Base-by-base conservation (phyloP, 2,888 invertebrate genomes). In the Gandaritis pyraliata region DNA sequence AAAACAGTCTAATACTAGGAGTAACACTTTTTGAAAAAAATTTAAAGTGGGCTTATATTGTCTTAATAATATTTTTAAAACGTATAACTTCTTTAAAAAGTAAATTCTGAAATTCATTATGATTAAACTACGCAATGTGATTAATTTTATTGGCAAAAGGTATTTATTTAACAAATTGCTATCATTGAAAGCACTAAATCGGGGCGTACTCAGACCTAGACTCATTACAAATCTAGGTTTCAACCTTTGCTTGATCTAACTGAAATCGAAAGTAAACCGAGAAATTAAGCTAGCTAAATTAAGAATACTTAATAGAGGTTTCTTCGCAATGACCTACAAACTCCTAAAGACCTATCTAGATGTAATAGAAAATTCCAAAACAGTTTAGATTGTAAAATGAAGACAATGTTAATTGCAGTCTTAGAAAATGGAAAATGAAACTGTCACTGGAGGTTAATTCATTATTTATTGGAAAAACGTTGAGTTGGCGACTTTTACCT, bases 141-240 rank as follows among this genome's bases (percentile, higher is more conserved):
- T 1, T 15, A 15, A 41, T 23, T 3, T 23, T 23, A 23, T 23
- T 15, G 8, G 7, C 41, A 41, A 41, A 39, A 15, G 7, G 13
- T 41, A 41, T 8, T 45, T 1, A 43, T n/a, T n/a, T n/a, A n/a
- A n/a, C n/a, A 10, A 2, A 18, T 18, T n/a, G n/a, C 69, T 71
- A 81, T 80, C 77, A 72, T 59, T 67, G n/a, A 65, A 67, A 71
- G 54, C 60, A 66, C 58, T 49, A 51, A 64, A 50, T 61, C 48
- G 30, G 23, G 65, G 41, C 46, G 59, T 23, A 23, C 23, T 6
- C 6, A 23, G 23, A 3, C 3, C 5, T 60, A 60, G 61, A 49
- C 61, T 63, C 70, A 64, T 68, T 70, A 66, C 56, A 68, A 54
- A 62, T 52, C 66, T 65, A 49, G 58, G 54, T 54, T 50, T 49